Evolutionary conservation across 2,797 vertebrate genomes (phyloP), one percentile per base, ranked within the genome.

Genomic region (Hirundo rustica): DNA sequence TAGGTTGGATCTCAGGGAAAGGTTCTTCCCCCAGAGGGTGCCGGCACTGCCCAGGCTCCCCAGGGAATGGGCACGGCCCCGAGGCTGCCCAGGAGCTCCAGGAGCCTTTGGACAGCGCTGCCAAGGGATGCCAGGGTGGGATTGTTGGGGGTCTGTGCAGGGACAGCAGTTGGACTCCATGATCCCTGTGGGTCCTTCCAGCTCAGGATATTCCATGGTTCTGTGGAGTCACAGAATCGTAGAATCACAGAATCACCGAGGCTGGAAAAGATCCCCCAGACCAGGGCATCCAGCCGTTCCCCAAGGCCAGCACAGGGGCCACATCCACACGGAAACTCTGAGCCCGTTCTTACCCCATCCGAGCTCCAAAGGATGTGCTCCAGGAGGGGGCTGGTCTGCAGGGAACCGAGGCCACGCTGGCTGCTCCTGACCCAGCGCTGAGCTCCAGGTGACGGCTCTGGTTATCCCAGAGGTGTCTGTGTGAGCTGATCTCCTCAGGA

Each of bases 61-160:
- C 81, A 53, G 83, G 55, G 54, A 42, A 19, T 14, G 72, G 47
- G 8, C 47, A n/a, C 47, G 0, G 25, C 11, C 44, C 81, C 62
- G n/a, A n/a, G n/a, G n/a, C n/a, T n/a, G n/a, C n/a, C n/a, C n/a
- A n/a, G 47, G 55, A 70, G 55, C 73, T 30, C 13, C 64, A 40
- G 64, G 55, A n/a, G 38, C 0, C 0, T 7, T 60, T 27, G 82
- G 62, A 2, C 6, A 44, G 0, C 0, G 0, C 58, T 70, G n/a
- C n/a, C 18, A 34, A 34, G 53, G 45, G 53, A 13, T 78, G 27
- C 27, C 38, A 30, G 42, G 26, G 30, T 11, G 34, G 51, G 30
- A 3, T 2, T 57, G 13, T 2, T 21, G 44, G 61, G 44, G 30
- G 16, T 48, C 57, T 66, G 17, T 0, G 53, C 53, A 74, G 70